These are phyloP conservation scores for Heloderma charlesbogerti DNA, from an alignment of 2,113 vertebrate genomes.

Conservation along the genomic window DNA sequence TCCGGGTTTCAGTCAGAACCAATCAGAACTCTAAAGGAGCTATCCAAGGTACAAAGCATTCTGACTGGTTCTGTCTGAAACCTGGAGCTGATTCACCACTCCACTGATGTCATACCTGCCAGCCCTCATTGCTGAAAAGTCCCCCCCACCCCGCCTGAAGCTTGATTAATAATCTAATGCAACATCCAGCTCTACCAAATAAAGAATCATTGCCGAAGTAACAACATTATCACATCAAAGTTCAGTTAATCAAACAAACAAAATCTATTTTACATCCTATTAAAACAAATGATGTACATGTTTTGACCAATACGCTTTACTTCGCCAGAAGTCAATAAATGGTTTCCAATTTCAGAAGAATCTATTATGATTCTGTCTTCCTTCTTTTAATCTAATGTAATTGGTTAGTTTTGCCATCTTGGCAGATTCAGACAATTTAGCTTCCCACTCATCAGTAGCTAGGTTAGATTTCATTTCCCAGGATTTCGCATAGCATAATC, in stretches of 20 bases:
- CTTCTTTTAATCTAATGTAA: background rate
- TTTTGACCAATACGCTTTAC: background rate
- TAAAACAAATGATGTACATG: background rate
- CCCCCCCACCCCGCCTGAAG: no score
- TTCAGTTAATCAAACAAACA: background rate
- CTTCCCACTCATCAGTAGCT: background rate
- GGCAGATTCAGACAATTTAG: background rate
- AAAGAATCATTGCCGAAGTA: background rate
- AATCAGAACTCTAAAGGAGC: no score
- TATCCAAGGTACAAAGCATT: no score
- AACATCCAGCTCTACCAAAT: background rate
- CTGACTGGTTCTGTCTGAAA: no score
- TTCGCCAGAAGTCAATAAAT: background rate
- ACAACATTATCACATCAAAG: background rate
- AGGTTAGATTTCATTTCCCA: background rate
- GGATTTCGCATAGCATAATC: background rate
- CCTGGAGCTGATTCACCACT: no score
- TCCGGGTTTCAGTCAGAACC: no score
- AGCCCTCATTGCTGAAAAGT: no score
- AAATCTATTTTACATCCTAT: background rate
- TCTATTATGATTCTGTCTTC: background rate
- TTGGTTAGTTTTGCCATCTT: background rate
- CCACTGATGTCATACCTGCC: no score
- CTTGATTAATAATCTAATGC: background rate
- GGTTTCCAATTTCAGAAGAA: background rate